Evolutionary conservation across 2,797 vertebrate species (phyloP), one percentile per base, ranked within the genome.

Genomic region (Myripristis murdjan): DNA sequence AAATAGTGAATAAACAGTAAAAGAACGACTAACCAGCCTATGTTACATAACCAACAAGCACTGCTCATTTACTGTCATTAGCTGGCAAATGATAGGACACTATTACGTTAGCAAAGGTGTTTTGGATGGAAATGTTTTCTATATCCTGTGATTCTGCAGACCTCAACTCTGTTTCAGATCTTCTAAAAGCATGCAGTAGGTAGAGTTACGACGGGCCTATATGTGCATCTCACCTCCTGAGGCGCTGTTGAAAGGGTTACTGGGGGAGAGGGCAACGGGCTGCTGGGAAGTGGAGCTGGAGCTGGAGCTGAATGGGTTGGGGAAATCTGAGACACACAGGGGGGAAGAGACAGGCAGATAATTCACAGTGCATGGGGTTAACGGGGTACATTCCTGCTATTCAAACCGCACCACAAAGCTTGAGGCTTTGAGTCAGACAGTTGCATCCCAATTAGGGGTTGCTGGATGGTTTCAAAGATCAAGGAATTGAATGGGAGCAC

Each of bases 221-320:
- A 46, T 51, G 41, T 2, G 67, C 66, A 51, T 75, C 94, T 95
- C 90, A 97, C 97, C 96, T 81, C 94, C 85, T 24, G 90, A 87
- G 64, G 93, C 79, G 82, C 92, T 92, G 90, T 95, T 95, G 94
- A 97, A 97, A 20, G 97, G 97, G 88, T 97, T 97, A 81, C 96
- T 96, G 74, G 95, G 94, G 84, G 96, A 95, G 79, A 96, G 92
- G 55, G 93, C 90, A 5, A 91, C 43, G 2, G 91, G 87, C 79
- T 87, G 91, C 81, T 95, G 95, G 75, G 94, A 75, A 5, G 85
- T 70, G 0, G 93, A 87, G 14, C 84, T 61, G 73, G 87, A 82
- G 77, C 86, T 61, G 64, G 91, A 80, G 47, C 90, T 92, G 68
- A 98, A 97, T 20, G 97, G 96, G 89, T 97, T 97, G 71, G 95